Base-by-base conservation (phyloP, 1,140 invertebrate species). In the Pissodes strobi region DNA sequence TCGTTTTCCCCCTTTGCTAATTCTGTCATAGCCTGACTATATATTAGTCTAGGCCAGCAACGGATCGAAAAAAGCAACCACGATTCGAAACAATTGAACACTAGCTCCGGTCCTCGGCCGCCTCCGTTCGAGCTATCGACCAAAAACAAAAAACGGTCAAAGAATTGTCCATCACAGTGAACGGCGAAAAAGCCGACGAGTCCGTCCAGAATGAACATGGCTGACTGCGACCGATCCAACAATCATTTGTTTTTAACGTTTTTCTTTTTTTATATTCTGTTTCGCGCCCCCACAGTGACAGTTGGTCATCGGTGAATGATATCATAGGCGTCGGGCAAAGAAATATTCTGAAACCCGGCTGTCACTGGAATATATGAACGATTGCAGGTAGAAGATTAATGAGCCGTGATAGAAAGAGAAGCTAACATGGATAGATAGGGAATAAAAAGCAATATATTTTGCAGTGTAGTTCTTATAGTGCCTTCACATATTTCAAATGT, bases 181-280 rank as follows among this genome's bases (percentile, higher is more conserved):
- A 18, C 48, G 19, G 21, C 59, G 59, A 62, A 69, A 71, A 61
- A 56, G 27, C 56, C 61, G 27, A 25, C 38, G 39, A 23, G 38
- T 46, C 27, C 56, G 51, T 52, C 45, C 38, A 67, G 63, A 49
- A 61, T 70, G 66, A 73, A 74, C 72, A 74, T 74, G 73, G 74
- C 74, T 71, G 74, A 68, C 74, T 69, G 64, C 67, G 70, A 73
- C 71, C 74, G 74, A 74, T 75, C 75, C 74, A 76, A 71, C 74
- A 76, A 76, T 77, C 74, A 73, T 76, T 76, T 76, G 73, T 75
- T 75, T 77, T 77, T 75, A 61, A 67, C 59, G 59, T 30, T 38
- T 62, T 51, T 62, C 49, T 38, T 62, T 62, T 62, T 62, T 62
- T 49, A 10, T n/a, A 38, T 66, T 69, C 72, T 76, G 72, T 76